Evolutionary conservation across 2,113 vertebrate species (phyloP), one percentile per base, ranked within the genome.

Genomic region (Notiomystis cincta): DNA sequence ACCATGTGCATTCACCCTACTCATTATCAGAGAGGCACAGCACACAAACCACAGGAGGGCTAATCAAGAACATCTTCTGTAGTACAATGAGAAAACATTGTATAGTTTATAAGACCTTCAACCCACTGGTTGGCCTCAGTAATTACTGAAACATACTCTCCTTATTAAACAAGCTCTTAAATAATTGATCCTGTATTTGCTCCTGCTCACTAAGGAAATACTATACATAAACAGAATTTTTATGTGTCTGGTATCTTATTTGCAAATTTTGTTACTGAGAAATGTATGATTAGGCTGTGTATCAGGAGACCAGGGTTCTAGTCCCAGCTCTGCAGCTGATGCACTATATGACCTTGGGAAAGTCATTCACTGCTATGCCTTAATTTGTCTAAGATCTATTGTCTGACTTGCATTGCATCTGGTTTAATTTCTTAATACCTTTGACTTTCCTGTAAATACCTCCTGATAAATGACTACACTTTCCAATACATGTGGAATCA

Each of bases 71-170:
- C 80, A 66, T 92, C 76, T 73, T 90, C 67, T 30, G 18, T 33
- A 81, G 51, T 37, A 90, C 86, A 95, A 86, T 54, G 64, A 93
- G 67, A 62, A 93, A 96, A 81, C 31, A 38, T 15, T 57, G 71
- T 71, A 31, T 38, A 66, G 88, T 96, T 97, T 96, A 79, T 94
- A 69, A 53, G 90, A 96, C 96, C 89, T 96, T 97, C 91, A 92
- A 93, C 87, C 77, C 67, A 31, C 31, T 81, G 58, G 64, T 3
- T 93, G 81, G 85, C 94, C 92, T 97, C 24, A 19, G 97, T 96
- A 97, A 97, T 95, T 94, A 92, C 90, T 58, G 85, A 92, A 94
- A 97, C 95, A 96, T 80, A 47, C 80, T 84, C 93, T 96, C 83
- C 73, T 91, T 96, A 95, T 97, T 95, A 85, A 75, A 72, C 87